phyloP scores from a whole-genome alignment of 2,113 vertebrate species.

The Boleophthalmus pectinirostris region DNA sequence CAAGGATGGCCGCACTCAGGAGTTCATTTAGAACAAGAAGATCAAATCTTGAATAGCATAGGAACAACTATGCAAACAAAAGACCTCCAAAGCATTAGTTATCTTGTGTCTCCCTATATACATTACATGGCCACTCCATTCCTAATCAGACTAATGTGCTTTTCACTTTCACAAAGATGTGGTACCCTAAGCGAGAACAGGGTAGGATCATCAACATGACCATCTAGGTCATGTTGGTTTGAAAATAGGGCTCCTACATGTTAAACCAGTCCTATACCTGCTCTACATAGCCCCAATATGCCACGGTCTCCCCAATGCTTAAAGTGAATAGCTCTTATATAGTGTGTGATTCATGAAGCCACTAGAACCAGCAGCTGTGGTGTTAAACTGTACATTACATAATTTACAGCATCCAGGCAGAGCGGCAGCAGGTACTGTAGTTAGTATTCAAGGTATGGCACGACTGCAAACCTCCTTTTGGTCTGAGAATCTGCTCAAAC shows the following conservation, averaged over 20 bases:
- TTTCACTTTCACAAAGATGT: conserved; percentile 38
- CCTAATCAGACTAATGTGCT: conserved; percentile 53
- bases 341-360: conserved; percentile 31
- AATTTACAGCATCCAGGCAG: conserved; percentile 39
- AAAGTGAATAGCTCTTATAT: conserved; percentile 14
- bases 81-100: conserved; percentile 58
- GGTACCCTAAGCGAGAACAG: conserved; percentile 34
- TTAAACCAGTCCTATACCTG: conserved; percentile 37
- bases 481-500: conserved; percentile 12
- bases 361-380: conserved; percentile 14
- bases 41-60: conserved; percentile 67
- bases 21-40: conserved; percentile 19
- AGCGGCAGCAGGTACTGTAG: conserved; percentile 37
- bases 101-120: conserved; percentile 37
- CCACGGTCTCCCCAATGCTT: conserved; percentile 24
- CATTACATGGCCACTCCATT: conserved; percentile 43
- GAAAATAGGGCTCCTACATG: conserved; percentile 51
- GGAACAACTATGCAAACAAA: conserved; percentile 53
- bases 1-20: conserved; percentile 29
- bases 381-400: conserved; percentile 49
- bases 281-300: conserved; percentile 43
- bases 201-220: conserved; percentile 2
- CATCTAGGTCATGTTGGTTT: conserved; percentile 69
- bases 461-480: conserved; percentile 22
- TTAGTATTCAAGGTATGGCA: conserved; percentile 22